Percentiles rank a stretch among this genome's conserved stretches.
Evolutionary conservation across 2,888 invertebrate genomes (phyloP).

Genomic region (Julus scanicus): DNA sequence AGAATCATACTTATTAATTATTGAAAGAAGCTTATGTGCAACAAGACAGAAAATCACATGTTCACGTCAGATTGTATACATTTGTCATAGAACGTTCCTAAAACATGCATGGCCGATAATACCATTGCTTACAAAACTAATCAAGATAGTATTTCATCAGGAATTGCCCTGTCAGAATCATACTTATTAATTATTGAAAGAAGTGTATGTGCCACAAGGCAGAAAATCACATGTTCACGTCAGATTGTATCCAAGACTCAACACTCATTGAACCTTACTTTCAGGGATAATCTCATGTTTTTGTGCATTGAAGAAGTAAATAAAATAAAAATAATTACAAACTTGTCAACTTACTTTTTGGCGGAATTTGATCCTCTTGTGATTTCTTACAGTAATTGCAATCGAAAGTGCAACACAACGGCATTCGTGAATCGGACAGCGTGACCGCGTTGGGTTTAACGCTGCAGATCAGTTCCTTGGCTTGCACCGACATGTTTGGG

Average conservation of each 20-base stretch:
- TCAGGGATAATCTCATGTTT: background rate
- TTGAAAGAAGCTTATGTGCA: too few relatives aligned
- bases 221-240: background rate
- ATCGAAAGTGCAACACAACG: slow-evolving; percentile 45
- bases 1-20: too few relatives aligned
- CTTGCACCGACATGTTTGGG: slow-evolving; percentile 51
- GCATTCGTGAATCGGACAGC: slow-evolving; percentile 36
- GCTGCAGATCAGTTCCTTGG: slow-evolving; percentile 50
- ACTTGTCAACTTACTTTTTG: slow-evolving; percentile 52
- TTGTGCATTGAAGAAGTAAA: background rate
- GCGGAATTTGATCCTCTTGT: slow-evolving; percentile 51
- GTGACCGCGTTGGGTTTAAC: slow-evolving; percentile 48
- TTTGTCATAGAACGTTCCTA: too few relatives aligned
- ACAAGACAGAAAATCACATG: background rate
- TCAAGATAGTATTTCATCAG: too few relatives aligned
- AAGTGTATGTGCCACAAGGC: background rate
- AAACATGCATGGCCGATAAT: too few relatives aligned
- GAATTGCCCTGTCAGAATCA: too few relatives aligned
- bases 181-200: too few relatives aligned
- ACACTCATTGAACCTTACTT: background rate
- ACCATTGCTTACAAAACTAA: too few relatives aligned
- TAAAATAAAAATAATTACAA: background rate
- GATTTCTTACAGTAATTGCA: slow-evolving; percentile 55
- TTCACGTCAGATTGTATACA: background rate
- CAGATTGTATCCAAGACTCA: background rate